phyloP scores from a whole-genome alignment of 2,797 vertebrate species.

The Sebastes ruberrimus region DNA sequence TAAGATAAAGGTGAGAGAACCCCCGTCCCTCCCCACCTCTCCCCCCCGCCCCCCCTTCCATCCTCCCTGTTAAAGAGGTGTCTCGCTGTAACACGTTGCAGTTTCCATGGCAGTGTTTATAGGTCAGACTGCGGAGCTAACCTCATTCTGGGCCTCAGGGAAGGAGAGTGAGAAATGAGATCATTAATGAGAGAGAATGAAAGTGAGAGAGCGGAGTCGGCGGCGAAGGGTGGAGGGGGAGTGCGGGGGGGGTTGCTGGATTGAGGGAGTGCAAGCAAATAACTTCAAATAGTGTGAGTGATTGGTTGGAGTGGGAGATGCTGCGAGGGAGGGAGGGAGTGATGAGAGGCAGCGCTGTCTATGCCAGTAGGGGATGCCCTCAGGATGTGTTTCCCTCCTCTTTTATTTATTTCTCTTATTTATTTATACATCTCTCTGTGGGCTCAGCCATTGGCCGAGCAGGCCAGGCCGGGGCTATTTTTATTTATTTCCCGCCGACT shows the following conservation, averaged over 20 bases:
- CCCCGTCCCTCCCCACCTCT: not conserved
- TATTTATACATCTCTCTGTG: slow-evolving; percentile 72
- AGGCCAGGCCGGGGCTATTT: slow-evolving; percentile 56
- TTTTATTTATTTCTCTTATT: slow-evolving; percentile 80
- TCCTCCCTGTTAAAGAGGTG: slow-evolving; percentile 49
- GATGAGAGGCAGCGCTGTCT: slow-evolving; percentile 52
- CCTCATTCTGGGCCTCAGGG: slow-evolving; percentile 72
- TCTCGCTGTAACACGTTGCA: slow-evolving; percentile 56
- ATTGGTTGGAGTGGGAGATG: slow-evolving; percentile 65
- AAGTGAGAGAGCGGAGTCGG: slow-evolving; percentile 59
- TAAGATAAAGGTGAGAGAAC: slow-evolving; percentile 60
- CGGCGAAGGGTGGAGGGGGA: not conserved
- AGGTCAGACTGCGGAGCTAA: slow-evolving; percentile 74
- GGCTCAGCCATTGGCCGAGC: slow-evolving; percentile 65
- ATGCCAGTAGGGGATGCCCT: slow-evolving; percentile 77
- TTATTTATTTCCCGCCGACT: slow-evolving; percentile 57
- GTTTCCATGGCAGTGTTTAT: slow-evolving; percentile 78
- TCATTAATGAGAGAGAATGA: slow-evolving; percentile 79
- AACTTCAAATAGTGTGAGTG: slow-evolving; percentile 73
- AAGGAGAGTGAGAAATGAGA: slow-evolving; percentile 77
- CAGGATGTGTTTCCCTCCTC: slow-evolving; percentile 78
- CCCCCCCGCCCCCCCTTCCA: not conserved
- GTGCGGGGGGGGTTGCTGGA: not conserved
- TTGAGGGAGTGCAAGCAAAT: slow-evolving; percentile 65
- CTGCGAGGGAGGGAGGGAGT: slow-evolving; percentile 31